phyloP scores from a whole-genome alignment of 2,113 vertebrate genomes.

The Symphodus melops region DNA sequence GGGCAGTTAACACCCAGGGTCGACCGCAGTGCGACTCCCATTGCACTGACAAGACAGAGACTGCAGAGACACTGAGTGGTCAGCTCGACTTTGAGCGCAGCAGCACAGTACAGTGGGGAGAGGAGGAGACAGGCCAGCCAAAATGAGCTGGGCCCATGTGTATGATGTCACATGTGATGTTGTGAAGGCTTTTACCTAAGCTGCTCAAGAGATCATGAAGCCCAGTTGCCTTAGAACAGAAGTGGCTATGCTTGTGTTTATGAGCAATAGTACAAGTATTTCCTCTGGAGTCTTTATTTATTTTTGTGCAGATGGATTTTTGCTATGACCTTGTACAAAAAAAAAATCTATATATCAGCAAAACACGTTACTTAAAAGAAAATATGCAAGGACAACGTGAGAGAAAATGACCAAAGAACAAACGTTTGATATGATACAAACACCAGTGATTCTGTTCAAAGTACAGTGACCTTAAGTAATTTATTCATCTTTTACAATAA shows the following conservation, averaged over 20 bases:
- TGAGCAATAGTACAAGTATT: conserved; percentile 76
- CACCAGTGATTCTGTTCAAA: conserved; percentile 56
- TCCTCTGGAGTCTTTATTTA: conserved; percentile 81
- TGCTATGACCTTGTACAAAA: conserved; percentile 44
- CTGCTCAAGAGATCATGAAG: conserved; percentile 75
- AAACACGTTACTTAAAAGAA: conserved; percentile 61
- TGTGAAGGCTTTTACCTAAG: conserved; percentile 59
- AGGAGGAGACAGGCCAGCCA: conserved; percentile 18
- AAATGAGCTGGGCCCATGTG: conserved; percentile 26
- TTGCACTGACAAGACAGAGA: conserved; percentile 69
- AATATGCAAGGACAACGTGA: conserved; percentile 82
- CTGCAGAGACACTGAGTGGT: conserved; percentile 58
- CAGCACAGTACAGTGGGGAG: conserved; percentile 44
- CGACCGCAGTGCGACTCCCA: conserved; percentile 56
- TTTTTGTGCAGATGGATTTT: conserved; percentile 68
- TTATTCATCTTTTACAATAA: conserved; percentile 63
- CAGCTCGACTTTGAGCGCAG: conserved; percentile 41
- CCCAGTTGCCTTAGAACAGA: conserved; percentile 81
- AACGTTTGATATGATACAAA: conserved; percentile 78
- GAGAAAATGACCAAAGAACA: conserved; percentile 86
- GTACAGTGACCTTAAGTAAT: conserved; percentile 55
- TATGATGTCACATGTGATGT: conserved; percentile 47
- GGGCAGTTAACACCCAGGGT: conserved; percentile 84
- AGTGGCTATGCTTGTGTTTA: conserved; percentile 70
- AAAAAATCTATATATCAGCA: conserved; percentile 25